These are phyloP conservation scores for Eulithis prunata DNA, from an alignment of 2,888 invertebrate species.

Conservation along the genomic window DNA sequence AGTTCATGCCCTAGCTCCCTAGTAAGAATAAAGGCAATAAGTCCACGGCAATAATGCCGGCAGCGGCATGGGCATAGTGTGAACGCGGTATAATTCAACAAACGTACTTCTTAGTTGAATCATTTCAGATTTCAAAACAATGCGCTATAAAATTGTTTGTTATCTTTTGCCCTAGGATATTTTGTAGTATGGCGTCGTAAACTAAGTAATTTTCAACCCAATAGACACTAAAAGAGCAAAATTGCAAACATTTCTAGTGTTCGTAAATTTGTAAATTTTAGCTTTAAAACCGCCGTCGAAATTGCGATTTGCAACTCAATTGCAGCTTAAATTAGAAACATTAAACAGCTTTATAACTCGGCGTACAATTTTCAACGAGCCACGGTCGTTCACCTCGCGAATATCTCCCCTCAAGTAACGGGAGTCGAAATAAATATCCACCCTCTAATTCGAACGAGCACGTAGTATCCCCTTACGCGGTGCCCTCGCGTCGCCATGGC, in stretches of 20 bases:
- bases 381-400: constrained; percentile 79
- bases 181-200: constrained; percentile 27
- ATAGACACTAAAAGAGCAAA: constrained; percentile 33
- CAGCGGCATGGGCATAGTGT: too few relatives aligned
- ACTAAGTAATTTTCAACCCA: constrained; percentile 29
- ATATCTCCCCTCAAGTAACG: constrained; percentile 75
- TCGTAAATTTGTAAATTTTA: constrained; percentile 47
- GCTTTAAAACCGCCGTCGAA: constrained; percentile 39
- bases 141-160: not conserved
- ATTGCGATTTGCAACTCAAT: constrained; percentile 53
- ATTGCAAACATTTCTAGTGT: constrained; percentile 37
- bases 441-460: constrained; percentile 71
- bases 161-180: constrained; percentile 3
- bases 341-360: constrained; percentile 48
- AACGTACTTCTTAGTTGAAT: not conserved
- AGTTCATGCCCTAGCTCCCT: too few relatives aligned
- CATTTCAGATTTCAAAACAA: not conserved
- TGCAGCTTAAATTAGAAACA: constrained; percentile 53
- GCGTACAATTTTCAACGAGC: constrained; percentile 46
- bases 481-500: constrained; percentile 66
- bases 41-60: too few relatives aligned
- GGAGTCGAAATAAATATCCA: constrained; percentile 75
- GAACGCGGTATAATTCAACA: not conserved
- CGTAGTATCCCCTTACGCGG: constrained; percentile 65
- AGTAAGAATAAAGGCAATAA: too few relatives aligned